Base-by-base conservation (phyloP, 2,888 invertebrate species). In the Drosophila nigricruria region DNA sequence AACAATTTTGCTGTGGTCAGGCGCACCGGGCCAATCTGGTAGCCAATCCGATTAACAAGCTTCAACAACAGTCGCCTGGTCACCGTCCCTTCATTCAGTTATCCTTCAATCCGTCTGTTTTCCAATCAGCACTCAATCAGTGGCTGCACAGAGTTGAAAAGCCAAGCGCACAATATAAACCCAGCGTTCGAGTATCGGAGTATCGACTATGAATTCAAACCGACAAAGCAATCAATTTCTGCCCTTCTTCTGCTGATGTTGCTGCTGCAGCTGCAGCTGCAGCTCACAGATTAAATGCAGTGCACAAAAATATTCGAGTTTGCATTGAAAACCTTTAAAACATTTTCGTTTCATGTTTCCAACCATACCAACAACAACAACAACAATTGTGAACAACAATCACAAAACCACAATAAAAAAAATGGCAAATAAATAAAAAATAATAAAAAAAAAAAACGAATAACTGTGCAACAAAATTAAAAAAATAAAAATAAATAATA, bases 101-200 rank as follows among this genome's bases (percentile, higher is more conserved):
- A 70, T 76, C 71, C 68, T 62, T 66, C 73, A 65, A 74, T 75
- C 76, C 70, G 79, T 82, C 85, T 75, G 77, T 85, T 88, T 88
- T 88, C 82, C 80, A 88, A 89, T 88, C 86, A 89, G 88, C 88
- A 88, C 90, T 85, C 90, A 85, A 85, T 85, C 85, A 85, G 87
- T 79, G 80, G 66, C 74, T 68, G 78, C 69, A 52, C 45, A 77
- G 70, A 73, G 72, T 38, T 66, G 77, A 77, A 83, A 62, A 74
- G 85, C 79, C 82, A 88, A 67, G 75, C 80, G 72, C 52, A 87
- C 84, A 84, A 87, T 89, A 78, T 82, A 82, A 67, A 67, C 81
- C 78, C 73, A 71, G 72, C 68, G 65, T 66, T 60, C 65, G 70
- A 63, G 58, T 57, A 65, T 50, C 66, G 45, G 30, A 63, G 52